Evolutionary conservation across 2,888 invertebrate species (phyloP).

Genomic region (Drosophila nigricruria): DNA sequence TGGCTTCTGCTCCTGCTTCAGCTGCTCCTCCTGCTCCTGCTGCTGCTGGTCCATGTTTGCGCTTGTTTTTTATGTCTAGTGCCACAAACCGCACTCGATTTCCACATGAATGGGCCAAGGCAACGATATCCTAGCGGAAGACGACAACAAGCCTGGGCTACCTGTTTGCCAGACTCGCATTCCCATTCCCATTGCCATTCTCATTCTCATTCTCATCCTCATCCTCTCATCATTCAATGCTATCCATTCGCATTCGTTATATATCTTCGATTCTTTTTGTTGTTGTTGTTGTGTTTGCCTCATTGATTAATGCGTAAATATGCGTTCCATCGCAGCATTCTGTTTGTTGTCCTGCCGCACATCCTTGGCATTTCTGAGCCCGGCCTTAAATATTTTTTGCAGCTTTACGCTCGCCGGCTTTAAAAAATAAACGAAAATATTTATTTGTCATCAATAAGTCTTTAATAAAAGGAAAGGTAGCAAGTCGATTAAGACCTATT

Average conservation of each 20-base stretch:
- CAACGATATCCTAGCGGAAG: conserved; percentile 26
- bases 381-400: not conserved
- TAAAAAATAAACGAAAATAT: not conserved
- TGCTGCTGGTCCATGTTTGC: conserved; percentile 19
- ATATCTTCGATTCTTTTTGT: conserved; percentile 19
- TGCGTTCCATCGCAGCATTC: conserved; percentile 65
- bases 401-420: not conserved
- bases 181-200: conserved; percentile 14
- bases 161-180: conserved; percentile 49
- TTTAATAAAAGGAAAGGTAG: not conserved
- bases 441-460: conserved; percentile 1
- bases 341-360: conserved; percentile 65
- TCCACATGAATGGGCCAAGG: conserved; percentile 65
- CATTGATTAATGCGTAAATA: conserved; percentile 80
- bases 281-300: conserved; percentile 58
- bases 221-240: conserved; percentile 29
- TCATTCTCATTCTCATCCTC: conserved; percentile 1
- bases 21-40: not conserved
- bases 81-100: conserved; percentile 74
- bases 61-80: conserved; percentile 62
- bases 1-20: not conserved
- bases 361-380: conserved; percentile 39
- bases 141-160: conserved; percentile 33
- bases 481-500: not conserved
- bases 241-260: conserved; percentile 26